phyloP scores from a whole-genome alignment of 2,113 vertebrate genomes.

The Bungarus multicinctus region DNA sequence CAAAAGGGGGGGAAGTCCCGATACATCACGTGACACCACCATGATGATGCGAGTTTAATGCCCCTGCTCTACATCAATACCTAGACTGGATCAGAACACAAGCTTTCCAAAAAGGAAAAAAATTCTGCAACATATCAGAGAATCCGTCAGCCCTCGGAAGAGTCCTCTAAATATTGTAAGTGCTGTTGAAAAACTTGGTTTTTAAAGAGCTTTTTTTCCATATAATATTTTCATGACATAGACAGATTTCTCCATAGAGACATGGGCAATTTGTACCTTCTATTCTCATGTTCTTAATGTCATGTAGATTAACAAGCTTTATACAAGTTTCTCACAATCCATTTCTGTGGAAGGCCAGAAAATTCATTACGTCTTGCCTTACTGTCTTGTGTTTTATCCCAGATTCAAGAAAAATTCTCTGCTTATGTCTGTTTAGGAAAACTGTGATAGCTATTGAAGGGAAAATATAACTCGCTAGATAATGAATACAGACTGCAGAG shows the following conservation, averaged over 20 bases:
- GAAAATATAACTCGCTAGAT: no score
- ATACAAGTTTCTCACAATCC: neutral
- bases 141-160: neutral
- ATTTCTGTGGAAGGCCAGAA: neutral
- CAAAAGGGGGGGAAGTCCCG: no score
- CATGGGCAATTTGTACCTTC: neutral
- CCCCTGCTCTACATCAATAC: neutral
- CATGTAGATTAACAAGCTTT: neutral
- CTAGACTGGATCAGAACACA: neutral
- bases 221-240: neutral
- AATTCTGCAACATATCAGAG: neutral
- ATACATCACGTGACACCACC: no score
- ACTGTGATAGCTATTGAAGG: neutral
- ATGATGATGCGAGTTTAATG: no score
- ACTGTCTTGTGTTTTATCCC: neutral
- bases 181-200: neutral
- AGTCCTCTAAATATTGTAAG: neutral
- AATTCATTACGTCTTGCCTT: neutral
- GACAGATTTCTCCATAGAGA: neutral
- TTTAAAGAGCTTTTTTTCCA: neutral
- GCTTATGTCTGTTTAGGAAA: neutral
- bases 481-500: neutral
- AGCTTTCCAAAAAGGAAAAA: neutral
- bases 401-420: neutral
- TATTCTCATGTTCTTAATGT: neutral